Evolutionary conservation across 2,888 invertebrate genomes (phyloP).

Genomic region (Gandaritis pyraliata): DNA sequence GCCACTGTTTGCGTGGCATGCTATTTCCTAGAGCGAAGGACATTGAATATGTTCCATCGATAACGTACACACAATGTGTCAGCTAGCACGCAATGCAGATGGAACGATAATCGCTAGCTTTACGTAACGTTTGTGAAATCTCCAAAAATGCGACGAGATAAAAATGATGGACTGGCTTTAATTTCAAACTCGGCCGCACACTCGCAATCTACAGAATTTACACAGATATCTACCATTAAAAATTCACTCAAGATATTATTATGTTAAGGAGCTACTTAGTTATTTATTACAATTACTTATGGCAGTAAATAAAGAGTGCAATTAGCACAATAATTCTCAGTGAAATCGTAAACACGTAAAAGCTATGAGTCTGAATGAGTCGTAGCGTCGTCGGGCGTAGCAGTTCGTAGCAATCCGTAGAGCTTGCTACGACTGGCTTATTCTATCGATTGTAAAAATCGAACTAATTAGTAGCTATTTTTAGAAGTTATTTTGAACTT

Average conservation of each 20-base stretch:
- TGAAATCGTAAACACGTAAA: background rate
- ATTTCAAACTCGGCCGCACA: no score
- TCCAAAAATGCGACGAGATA: no score
- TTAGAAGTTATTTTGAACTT: constrained; percentile 6
- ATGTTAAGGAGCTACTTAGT: no score
- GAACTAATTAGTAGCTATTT: constrained; percentile 5
- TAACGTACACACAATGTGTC: constrained; percentile 20
- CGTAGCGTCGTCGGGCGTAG: constrained; percentile 5
- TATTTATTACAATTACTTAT: no score
- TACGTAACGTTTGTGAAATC: constrained; percentile 9
- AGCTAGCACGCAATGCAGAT: constrained; percentile 37
- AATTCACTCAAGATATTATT: no score
- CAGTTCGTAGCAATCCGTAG: constrained; percentile 23
- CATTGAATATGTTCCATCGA: constrained; percentile 27
- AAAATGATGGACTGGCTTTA: no score
- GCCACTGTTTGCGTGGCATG: background rate
- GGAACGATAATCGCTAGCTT: background rate
- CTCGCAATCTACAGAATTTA: no score
- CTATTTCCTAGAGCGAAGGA: constrained; percentile 32
- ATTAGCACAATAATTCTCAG: no score
- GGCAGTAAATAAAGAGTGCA: no score
- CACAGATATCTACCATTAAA: no score
- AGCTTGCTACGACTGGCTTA: constrained; percentile 16
- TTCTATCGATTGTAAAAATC: constrained; percentile 11
- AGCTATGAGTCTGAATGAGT: background rate